Base-by-base conservation (phyloP, 2,888 invertebrate genomes). In the Sminthurides aquaticus region DNA sequence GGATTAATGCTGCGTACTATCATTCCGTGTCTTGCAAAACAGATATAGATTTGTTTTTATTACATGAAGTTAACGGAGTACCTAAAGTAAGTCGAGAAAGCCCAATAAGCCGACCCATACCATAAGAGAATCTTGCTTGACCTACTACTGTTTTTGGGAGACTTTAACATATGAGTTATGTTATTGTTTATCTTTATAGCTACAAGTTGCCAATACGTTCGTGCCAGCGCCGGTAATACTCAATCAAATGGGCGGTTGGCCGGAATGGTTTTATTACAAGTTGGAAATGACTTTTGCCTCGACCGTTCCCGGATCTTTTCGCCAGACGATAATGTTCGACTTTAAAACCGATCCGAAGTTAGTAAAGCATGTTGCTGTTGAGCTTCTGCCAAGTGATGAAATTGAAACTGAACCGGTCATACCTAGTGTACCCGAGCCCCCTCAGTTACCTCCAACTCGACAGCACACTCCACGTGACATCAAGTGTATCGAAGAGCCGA, bases 271-370 rank as follows among this genome's bases (percentile, higher is more conserved):
- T 60, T 72, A 67, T 52, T 74, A 74, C 55, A 71, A 74, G 62
- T 79, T 84, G 1, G 81, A 81, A 60, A 79, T 87, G 54, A 80
- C 81, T 62, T 88, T 87, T 77, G 80, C 81, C 63, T 86, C 87
- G 0, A 84, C 86, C 69, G 86, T 88, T 67, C 89, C 86, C 76
- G 89, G 86, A 26, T 88, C 89, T 1, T 90, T 89, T 78, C 82
- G 87, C 3, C 90, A 90, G 78, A 84, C 87, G 1, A 81, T 90
- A 1, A 84, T 89, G 8, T 88, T 90, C 77, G 89, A 88, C 78
- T 87, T 89, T 75, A 87, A 87, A 2, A 77, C 78, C 62, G 84
- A 86, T 75, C 87, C 87, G 0, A 81, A 85, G 48, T 76, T 87
- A 2, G 84, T 86, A 3, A 84, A 84, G 71, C 85, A 86, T 76